Evolutionary conservation across 2,888 invertebrate genomes (phyloP).

Genomic region (Pseudococcus longispinus): DNA sequence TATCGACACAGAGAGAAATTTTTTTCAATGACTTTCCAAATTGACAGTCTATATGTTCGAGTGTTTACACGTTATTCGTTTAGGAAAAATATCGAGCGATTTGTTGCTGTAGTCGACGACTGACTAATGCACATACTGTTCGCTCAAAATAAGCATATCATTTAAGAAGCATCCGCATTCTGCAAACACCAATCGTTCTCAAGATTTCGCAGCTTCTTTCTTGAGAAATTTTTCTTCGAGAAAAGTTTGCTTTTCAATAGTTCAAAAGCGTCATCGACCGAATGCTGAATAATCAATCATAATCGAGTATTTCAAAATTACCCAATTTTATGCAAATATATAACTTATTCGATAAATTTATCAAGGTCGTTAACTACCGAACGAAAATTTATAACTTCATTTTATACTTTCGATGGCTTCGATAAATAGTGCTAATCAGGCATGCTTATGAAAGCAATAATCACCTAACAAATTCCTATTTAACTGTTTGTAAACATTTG

Average conservation of each 20-base stretch:
- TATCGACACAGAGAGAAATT: not conserved
- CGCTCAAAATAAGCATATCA: not conserved
- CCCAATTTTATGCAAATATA: too few relatives aligned
- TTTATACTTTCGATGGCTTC: too few relatives aligned
- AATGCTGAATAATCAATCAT: too few relatives aligned
- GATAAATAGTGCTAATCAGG: too few relatives aligned
- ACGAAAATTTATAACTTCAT: too few relatives aligned
- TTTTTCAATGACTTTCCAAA: conserved; percentile 20
- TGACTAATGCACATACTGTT: not conserved
- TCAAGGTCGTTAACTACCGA: too few relatives aligned
- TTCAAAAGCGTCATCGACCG: too few relatives aligned
- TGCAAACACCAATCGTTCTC: not conserved
- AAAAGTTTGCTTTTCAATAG: too few relatives aligned
- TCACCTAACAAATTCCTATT: too few relatives aligned
- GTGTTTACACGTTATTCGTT: not conserved
- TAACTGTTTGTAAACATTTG: not conserved
- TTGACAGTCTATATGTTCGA: not conserved
- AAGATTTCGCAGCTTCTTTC: not conserved
- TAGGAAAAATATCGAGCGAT: conserved; percentile 9
- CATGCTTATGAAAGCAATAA: too few relatives aligned
- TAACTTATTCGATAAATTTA: too few relatives aligned
- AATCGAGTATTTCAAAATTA: too few relatives aligned
- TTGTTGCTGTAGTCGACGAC: not conserved
- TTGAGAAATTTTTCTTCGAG: not conserved
- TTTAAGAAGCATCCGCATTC: not conserved